phyloP scores from a whole-genome alignment of 1,140 invertebrate species.

The Archegozetes longisetosus region DNA sequence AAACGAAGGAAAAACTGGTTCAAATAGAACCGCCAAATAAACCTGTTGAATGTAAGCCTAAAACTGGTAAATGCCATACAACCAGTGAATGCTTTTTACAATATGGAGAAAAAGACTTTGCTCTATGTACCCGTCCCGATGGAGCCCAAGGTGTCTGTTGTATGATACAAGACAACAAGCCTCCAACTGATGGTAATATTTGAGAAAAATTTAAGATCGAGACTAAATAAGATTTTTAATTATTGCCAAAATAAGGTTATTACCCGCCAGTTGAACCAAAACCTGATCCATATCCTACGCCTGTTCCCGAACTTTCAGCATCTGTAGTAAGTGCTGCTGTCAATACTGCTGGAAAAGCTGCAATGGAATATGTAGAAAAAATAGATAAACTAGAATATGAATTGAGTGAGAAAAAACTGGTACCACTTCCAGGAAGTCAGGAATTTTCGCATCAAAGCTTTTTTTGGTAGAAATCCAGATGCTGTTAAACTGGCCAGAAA shows the following conservation, averaged over 20 bases:
- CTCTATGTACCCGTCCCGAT: not conserved
- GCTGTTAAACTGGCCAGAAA: not conserved
- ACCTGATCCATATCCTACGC: too few relatives aligned
- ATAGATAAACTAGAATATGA: constrained; percentile 4
- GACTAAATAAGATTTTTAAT: not conserved
- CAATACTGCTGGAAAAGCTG: too few relatives aligned
- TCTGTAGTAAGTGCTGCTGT: too few relatives aligned
- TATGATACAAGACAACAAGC: not conserved
- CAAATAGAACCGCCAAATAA: too few relatives aligned
- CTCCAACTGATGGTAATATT: too few relatives aligned
- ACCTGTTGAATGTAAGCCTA: too few relatives aligned
- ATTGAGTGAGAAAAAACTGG: not conserved
- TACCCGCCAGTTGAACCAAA: not conserved
- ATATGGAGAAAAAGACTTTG: not conserved
- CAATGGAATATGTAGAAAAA: too few relatives aligned
- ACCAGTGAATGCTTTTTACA: not conserved
- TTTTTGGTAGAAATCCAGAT: constrained; percentile 4
- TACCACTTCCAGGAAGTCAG: not conserved
- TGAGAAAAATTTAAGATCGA: not conserved
- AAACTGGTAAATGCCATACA: too few relatives aligned
- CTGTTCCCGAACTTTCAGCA: too few relatives aligned
- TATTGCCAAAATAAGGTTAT: not conserved
- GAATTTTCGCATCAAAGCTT: constrained; percentile 13
- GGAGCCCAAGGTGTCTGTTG: not conserved
- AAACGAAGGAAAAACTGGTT: too few relatives aligned